phyloP scores from a whole-genome alignment of 1,140 invertebrate species.

The Melitaea cinxia region DNA sequence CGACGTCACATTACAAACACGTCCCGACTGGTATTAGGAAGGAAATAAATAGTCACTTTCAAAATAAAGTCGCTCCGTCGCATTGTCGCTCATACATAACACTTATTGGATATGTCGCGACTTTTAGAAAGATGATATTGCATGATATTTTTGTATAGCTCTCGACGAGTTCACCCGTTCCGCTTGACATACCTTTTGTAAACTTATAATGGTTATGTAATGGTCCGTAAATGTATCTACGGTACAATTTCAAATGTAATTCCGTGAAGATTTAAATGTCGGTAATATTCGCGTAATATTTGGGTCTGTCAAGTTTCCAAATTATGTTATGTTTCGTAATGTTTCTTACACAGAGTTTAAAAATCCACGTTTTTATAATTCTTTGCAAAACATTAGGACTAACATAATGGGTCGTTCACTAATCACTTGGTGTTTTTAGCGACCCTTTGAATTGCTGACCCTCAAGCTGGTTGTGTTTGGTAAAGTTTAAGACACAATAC shows the following conservation, averaged over 20 bases:
- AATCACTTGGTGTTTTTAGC: too few species aligned
- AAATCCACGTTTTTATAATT: too few species aligned
- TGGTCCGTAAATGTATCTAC: neutral
- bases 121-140: conserved; percentile 35
- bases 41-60: conserved; percentile 43
- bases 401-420: too few species aligned
- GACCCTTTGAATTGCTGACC: too few species aligned
- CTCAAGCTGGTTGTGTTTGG: too few species aligned
- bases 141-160: conserved; percentile 20
- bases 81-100: conserved; percentile 41
- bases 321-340: too few species aligned
- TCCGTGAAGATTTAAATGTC: neutral
- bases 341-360: too few species aligned
- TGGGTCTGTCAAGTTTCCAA: too few species aligned
- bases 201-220: conserved; percentile 1
- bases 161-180: neutral
- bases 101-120: conserved; percentile 43
- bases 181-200: neutral
- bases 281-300: neutral
- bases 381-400: too few species aligned
- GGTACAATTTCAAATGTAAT: neutral
- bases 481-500: too few species aligned
- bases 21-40: conserved; percentile 36
- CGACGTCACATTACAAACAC: conserved; percentile 29
- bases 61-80: conserved; percentile 39